These are phyloP conservation scores for Eristalis arbustorum DNA, from an alignment of 2,888 invertebrate genomes.

Conservation along the genomic window DNA sequence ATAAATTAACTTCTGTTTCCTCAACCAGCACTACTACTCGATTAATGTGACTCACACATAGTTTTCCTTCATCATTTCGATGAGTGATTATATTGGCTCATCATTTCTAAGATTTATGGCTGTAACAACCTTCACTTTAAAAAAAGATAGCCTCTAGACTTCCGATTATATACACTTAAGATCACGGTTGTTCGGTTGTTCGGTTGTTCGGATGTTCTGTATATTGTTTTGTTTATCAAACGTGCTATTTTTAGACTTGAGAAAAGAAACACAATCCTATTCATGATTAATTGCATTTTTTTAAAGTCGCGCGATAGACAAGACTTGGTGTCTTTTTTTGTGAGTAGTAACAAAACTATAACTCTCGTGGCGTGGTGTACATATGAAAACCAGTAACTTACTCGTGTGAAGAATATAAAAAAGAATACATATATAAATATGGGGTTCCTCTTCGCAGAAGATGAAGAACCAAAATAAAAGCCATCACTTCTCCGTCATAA, in stretches of 20 bases:
- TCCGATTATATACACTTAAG: slow-evolving; percentile 1
- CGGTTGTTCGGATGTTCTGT: no score
- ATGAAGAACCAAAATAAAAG: slow-evolving; percentile 43
- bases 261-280: not conserved
- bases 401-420: not conserved
- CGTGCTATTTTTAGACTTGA: not conserved
- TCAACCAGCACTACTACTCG: not conserved
- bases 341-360: slow-evolving; percentile 13
- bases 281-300: slow-evolving; percentile 14
- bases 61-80: not conserved
- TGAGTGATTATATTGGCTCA: slow-evolving; percentile 16
- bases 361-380: not conserved
- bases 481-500: slow-evolving; percentile 45
- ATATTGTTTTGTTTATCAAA: slow-evolving; percentile 14
- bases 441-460: not conserved
- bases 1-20: not conserved
- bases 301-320: not conserved
- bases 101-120: slow-evolving; percentile 25
- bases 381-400: not conserved
- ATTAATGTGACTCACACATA: not conserved
- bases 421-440: not conserved
- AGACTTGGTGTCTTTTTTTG: not conserved
- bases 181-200: not conserved
- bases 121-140: slow-evolving; percentile 31
- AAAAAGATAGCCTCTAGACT: slow-evolving; percentile 25